These are phyloP conservation scores for Polylopha cassiicola DNA, from an alignment of 2,888 invertebrate genomes.

Conservation along the genomic window DNA sequence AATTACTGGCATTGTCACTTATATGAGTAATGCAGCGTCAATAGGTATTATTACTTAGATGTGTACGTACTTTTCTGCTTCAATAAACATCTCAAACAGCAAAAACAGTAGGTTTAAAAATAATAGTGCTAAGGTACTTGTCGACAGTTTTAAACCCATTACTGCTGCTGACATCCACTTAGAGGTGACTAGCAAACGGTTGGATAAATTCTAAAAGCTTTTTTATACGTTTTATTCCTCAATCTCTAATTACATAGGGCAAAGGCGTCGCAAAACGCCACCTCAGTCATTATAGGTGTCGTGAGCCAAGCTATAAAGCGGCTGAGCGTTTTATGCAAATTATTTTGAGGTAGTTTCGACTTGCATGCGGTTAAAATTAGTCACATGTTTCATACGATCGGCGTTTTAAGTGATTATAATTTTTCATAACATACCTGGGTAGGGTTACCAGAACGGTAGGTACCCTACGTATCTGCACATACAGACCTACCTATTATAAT, in stretches of 20 bases:
- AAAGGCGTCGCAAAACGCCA: constrained; percentile 65
- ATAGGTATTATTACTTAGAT: too few relatives aligned
- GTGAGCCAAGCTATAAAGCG: constrained; percentile 64
- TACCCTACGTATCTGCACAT: too few relatives aligned
- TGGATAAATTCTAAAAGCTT: constrained; percentile 51
- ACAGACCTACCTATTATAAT: too few relatives aligned
- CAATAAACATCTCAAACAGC: too few relatives aligned
- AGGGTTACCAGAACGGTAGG: too few relatives aligned
- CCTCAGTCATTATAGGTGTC: constrained; percentile 66
- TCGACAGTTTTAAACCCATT: constrained; percentile 12
- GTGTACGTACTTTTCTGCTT: too few relatives aligned
- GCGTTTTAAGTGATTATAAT: too few relatives aligned
- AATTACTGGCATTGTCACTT: too few relatives aligned
- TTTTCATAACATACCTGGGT: too few relatives aligned
- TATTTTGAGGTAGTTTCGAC: constrained; percentile 38
- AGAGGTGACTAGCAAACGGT: constrained; percentile 19
- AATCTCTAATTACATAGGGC: constrained; percentile 59
- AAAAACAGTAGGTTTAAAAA: neutral
- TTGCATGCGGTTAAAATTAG: constrained; percentile 9
- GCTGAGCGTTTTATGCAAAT: constrained; percentile 66
- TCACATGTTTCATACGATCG: constrained; percentile 7
- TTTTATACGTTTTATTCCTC: constrained; percentile 51
- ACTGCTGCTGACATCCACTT: constrained; percentile 15
- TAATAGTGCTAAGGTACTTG: constrained; percentile 6
- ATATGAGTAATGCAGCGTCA: too few relatives aligned